These are phyloP conservation scores for Noctua pronuba DNA, from an alignment of 2,888 invertebrate species.

Conservation along the genomic window DNA sequence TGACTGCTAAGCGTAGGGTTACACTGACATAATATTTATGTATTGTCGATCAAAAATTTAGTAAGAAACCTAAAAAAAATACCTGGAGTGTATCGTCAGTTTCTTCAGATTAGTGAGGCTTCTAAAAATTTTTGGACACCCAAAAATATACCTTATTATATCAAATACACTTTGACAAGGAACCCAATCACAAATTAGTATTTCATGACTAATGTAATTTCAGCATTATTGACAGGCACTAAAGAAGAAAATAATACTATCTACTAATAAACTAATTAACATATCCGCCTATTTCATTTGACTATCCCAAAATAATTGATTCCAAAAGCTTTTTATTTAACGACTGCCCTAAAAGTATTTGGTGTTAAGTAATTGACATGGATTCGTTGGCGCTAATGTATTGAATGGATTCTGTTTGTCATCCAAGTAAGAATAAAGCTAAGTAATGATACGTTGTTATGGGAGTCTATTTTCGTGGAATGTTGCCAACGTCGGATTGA, in stretches of 20 bases:
- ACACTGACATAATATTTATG: background rate
- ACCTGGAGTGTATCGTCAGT: background rate
- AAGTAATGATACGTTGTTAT: background rate
- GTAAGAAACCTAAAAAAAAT: background rate
- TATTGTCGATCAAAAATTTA: background rate
- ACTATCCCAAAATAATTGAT: constrained; percentile 10
- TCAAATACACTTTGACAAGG: background rate
- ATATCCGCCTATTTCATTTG: constrained; percentile 1
- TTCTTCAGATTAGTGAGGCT: background rate
- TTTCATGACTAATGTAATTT: background rate
- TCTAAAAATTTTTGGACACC: background rate
- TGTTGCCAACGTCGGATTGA: background rate
- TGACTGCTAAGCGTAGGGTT: background rate
- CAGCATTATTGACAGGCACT: background rate
- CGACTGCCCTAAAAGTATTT: constrained; percentile 12
- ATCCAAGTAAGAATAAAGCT: background rate
- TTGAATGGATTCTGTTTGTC: constrained; percentile 23
- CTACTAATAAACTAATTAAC: background rate
- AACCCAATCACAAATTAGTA: background rate
- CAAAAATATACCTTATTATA: background rate
- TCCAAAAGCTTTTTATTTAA: constrained; percentile 26
- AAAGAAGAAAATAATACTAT: background rate
- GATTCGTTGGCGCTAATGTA: constrained; percentile 1
- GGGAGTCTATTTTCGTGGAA: constrained; percentile 4
- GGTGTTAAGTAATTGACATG: constrained; percentile 36